Evolutionary conservation across 2,113 vertebrate species (phyloP).

Genomic region (Holacanthus passer): DNA sequence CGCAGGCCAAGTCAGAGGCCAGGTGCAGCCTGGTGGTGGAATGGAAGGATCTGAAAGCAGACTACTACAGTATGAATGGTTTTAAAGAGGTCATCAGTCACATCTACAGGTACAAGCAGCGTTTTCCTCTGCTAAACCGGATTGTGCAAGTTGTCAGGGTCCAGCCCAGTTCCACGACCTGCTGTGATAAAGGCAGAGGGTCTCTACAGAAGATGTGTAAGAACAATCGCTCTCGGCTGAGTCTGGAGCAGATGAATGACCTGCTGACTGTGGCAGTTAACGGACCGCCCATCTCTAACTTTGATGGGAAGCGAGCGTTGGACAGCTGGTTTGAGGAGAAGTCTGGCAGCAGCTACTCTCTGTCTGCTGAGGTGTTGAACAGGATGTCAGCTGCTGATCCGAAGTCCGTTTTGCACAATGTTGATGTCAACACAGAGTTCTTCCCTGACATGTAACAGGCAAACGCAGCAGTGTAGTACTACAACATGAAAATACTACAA

Average conservation of each 20-base stretch:
- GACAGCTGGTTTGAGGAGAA: slow-evolving; percentile 99
- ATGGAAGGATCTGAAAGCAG: slow-evolving; percentile 95
- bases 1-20: slow-evolving; percentile 84
- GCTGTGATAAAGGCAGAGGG: slow-evolving; percentile 92
- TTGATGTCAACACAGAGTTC: slow-evolving; percentile 90
- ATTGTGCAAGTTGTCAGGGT: slow-evolving; percentile 91
- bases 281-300: slow-evolving; percentile 90
- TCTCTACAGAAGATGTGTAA: slow-evolving; percentile 91
- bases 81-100: slow-evolving; percentile 94
- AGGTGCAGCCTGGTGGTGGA: slow-evolving; percentile 89
- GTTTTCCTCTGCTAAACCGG: slow-evolving; percentile 92
- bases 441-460: slow-evolving; percentile 88
- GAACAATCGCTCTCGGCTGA: slow-evolving; percentile 92
- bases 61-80: slow-evolving; percentile 92
- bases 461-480: background rate
- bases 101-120: slow-evolving; percentile 92
- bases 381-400: slow-evolving; percentile 90
- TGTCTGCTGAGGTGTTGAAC: slow-evolving; percentile 90
- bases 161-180: slow-evolving; percentile 91
- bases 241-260: slow-evolving; percentile 94
- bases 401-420: slow-evolving; percentile 87
- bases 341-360: slow-evolving; percentile 90
- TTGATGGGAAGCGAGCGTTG: slow-evolving; percentile 93
- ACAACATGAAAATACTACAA: background rate
- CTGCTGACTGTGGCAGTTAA: slow-evolving; percentile 92